Conservation (phyloP, 2,113 vertebrate genomes). For the Cebidichthys violaceus region DNA sequence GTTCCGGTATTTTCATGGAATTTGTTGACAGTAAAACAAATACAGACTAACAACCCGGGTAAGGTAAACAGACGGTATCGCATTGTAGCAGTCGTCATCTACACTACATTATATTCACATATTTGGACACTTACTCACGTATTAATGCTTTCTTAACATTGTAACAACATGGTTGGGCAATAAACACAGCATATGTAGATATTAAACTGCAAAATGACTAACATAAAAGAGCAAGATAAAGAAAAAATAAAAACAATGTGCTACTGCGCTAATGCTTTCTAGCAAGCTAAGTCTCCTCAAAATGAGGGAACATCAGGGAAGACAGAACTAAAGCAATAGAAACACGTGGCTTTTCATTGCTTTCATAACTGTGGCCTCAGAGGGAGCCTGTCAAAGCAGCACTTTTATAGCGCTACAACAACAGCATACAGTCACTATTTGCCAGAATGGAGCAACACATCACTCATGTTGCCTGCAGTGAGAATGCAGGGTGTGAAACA, state of each 20-base stretch:
- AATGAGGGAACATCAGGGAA: background rate
- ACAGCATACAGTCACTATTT: constrained; percentile 17
- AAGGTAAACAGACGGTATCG: background rate
- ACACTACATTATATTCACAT: background rate
- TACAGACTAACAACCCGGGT: background rate
- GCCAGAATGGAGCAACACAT: background rate
- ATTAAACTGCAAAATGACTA: background rate
- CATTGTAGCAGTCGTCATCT: background rate
- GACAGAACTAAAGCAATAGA: background rate
- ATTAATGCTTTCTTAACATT: background rate
- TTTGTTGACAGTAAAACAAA: background rate
- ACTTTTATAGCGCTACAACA: background rate
- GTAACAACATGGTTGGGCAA: background rate
- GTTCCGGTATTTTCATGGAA: background rate
- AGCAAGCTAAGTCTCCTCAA: background rate
- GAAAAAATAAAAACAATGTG: background rate
- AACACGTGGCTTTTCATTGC: background rate
- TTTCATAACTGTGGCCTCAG: background rate
- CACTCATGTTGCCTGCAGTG: constrained; percentile 7
- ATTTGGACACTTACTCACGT: background rate
- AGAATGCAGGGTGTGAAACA: constrained; percentile 1
- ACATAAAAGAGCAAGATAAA: background rate
- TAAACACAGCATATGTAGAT: background rate
- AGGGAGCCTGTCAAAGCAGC: constrained; percentile 5
- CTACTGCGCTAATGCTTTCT: background rate